These are phyloP conservation scores for Tetragnatha versicolor DNA, from an alignment of 1,140 invertebrate genomes.

Conservation along the genomic window DNA sequence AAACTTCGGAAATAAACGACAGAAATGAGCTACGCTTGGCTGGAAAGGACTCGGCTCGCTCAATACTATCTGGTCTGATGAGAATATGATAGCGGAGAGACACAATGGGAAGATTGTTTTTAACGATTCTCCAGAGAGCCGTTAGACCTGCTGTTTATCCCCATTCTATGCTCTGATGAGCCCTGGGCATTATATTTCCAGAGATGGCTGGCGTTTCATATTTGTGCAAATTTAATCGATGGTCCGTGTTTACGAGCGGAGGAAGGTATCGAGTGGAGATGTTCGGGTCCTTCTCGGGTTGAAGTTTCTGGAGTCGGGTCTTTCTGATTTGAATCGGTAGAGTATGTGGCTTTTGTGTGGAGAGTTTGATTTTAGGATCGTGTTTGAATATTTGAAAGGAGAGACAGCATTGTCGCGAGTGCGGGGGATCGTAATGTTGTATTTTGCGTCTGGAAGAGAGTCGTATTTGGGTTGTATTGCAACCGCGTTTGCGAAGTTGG, in stretches of 20 bases:
- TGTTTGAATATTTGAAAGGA: too few relatives aligned
- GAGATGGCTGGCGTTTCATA: constrained; percentile 14
- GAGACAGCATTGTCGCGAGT: too few relatives aligned
- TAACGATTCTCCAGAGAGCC: constrained; percentile 6
- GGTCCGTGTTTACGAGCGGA: neutral
- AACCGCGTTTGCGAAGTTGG: too few relatives aligned
- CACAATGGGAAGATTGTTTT: neutral
- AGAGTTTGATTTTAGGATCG: too few relatives aligned
- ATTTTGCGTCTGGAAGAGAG: too few relatives aligned
- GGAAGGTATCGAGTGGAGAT: too few relatives aligned
- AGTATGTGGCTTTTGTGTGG: too few relatives aligned
- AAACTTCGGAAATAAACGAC: neutral
- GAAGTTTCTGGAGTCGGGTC: too few relatives aligned
- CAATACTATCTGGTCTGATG: constrained; percentile 4
- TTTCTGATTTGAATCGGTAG: too few relatives aligned
- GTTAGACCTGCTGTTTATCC: constrained; percentile 7
- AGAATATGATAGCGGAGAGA: neutral
- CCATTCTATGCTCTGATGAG: neutral
- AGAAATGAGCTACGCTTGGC: neutral
- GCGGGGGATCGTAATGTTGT: too few relatives aligned
- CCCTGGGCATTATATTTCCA: neutral
- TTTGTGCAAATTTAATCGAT: constrained; percentile 35
- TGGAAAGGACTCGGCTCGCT: neutral
- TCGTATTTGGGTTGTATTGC: too few relatives aligned
- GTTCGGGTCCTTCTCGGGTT: too few relatives aligned